Conservation (phyloP, 2,797 vertebrate species). For the Percopsis omiscomaycus region DNA sequence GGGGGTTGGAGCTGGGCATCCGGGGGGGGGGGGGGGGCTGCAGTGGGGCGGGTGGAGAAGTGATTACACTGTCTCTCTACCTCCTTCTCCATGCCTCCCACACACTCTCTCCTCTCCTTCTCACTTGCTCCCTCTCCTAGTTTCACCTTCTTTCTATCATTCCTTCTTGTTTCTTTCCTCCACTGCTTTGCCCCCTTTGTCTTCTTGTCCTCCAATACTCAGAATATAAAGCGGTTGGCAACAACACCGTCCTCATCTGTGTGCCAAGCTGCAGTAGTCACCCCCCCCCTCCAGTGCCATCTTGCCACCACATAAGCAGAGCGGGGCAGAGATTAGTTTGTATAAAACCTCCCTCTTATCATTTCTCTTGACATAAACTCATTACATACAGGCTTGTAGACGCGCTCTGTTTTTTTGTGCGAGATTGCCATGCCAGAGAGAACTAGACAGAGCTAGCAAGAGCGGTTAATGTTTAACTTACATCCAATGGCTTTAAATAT, state of each 20-base stretch:
- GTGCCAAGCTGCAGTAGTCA: conserved; percentile 57
- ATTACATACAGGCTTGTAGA: conserved; percentile 41
- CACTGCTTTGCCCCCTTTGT: neutral
- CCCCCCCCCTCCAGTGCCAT: conserved; percentile 31
- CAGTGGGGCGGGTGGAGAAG: neutral
- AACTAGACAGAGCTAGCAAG: conserved; percentile 24
- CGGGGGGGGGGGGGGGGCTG: conserved; percentile 24
- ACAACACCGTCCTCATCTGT: conserved; percentile 35
- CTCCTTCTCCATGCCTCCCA: neutral
- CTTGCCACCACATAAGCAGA: conserved; percentile 43
- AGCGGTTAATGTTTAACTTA: conserved; percentile 27
- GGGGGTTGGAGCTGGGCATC: conserved; percentile 49
- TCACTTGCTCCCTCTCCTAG: conserved; percentile 14
- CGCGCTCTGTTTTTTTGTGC: conserved; percentile 12
- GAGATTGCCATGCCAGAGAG: conserved; percentile 13
- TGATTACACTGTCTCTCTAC: conserved; percentile 4
- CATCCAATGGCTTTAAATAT: conserved; percentile 61
- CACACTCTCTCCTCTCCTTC: neutral
- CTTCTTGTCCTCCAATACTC: conserved; percentile 47
- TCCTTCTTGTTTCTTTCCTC: conserved; percentile 18
- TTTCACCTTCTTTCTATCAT: conserved; percentile 13
- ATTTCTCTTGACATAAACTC: conserved; percentile 55
- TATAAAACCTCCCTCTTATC: conserved; percentile 58
- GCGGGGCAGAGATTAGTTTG: conserved; percentile 59
- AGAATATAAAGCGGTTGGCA: conserved; percentile 68